These are phyloP conservation scores for Salminus brasiliensis DNA, from an alignment of 2,113 vertebrate species.

Conservation along the genomic window DNA sequence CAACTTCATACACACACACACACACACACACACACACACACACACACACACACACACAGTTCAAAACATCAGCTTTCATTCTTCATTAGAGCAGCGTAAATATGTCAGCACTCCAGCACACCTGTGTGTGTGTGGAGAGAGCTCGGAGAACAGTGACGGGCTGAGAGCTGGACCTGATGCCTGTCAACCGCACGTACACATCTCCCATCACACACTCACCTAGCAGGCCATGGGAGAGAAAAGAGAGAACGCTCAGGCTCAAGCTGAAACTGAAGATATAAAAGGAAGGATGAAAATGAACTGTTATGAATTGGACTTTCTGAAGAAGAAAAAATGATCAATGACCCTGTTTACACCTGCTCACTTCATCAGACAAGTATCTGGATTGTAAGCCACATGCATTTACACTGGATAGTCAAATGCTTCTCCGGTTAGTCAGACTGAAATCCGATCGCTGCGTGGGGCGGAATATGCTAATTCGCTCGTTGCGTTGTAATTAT, in stretches of 20 bases:
- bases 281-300: not conserved
- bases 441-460: too few species aligned
- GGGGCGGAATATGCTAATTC: too few species aligned
- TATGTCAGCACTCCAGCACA: conserved; percentile 21
- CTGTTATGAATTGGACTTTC: too few species aligned
- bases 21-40: not conserved
- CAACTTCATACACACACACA: not conserved
- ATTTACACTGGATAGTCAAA: too few species aligned
- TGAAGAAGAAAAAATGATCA: too few species aligned
- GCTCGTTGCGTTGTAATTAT: too few species aligned
- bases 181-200: not conserved
- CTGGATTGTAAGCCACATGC: too few species aligned
- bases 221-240: not conserved
- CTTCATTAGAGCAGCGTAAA: conserved; percentile 7
- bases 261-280: not conserved
- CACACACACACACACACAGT: not conserved
- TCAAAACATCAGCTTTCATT: not conserved
- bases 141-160: not conserved
- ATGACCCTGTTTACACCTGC: too few species aligned
- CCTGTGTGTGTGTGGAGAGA: conserved; percentile 4
- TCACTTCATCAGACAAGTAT: too few species aligned
- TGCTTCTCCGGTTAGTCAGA: too few species aligned
- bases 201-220: not conserved
- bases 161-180: not conserved
- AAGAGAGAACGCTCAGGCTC: too few species aligned